Conservation (phyloP, 2,888 invertebrate species). For the Nasonovia ribisnigri region DNA sequence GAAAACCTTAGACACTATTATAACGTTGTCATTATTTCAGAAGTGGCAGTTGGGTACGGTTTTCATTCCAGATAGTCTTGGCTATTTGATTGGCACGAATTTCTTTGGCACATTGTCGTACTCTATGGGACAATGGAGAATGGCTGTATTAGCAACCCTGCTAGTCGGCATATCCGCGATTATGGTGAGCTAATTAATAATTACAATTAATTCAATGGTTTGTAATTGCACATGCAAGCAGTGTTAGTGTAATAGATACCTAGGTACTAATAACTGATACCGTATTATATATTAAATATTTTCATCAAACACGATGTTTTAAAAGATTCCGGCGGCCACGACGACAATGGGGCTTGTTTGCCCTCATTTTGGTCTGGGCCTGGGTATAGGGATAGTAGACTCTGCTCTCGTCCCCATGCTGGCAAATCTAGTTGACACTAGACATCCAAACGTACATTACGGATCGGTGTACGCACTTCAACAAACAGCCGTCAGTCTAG, state of each 20-base stretch:
- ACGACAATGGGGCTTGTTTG: constrained; percentile 77
- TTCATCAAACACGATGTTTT: background rate
- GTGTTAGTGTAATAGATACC: background rate
- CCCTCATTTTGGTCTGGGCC: constrained; percentile 84
- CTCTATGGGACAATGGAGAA: constrained; percentile 77
- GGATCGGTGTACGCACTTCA: constrained; percentile 87
- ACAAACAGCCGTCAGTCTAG: constrained; percentile 84
- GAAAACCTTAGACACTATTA: background rate
- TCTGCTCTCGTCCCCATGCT: constrained; percentile 85
- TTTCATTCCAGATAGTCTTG: constrained; percentile 87
- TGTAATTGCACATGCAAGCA: background rate
- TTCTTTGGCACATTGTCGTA: constrained; percentile 80
- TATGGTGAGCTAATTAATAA: too few species aligned
- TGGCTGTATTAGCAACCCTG: constrained; percentile 76
- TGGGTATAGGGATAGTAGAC: constrained; percentile 86
- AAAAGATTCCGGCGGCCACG: constrained; percentile 76
- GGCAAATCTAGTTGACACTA: constrained; percentile 79
- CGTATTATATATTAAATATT: background rate
- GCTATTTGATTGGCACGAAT: constrained; percentile 86
- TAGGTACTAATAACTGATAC: background rate
- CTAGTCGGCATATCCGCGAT: constrained; percentile 77
- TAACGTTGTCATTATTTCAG: constrained; percentile 68
- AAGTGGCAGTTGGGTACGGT: constrained; percentile 85
- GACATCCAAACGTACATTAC: constrained; percentile 75
- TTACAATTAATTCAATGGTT: background rate